Evolutionary conservation across 1,140 invertebrate species (phyloP).

Genomic region (Calycopis cecrops): DNA sequence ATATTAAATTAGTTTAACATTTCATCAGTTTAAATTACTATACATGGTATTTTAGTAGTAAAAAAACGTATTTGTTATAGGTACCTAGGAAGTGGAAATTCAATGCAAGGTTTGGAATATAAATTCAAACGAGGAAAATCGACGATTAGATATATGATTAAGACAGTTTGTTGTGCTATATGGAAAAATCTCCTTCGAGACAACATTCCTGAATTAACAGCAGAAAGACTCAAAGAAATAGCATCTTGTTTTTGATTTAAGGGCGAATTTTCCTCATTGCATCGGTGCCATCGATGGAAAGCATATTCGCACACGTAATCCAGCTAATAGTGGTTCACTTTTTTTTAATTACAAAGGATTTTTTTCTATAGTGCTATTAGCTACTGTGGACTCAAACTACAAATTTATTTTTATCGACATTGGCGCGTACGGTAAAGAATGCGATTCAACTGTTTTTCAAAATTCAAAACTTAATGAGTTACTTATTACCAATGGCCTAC

Average conservation of each 20-base stretch:
- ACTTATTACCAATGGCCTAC: constrained; percentile 23
- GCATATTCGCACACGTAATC: too few relatives aligned
- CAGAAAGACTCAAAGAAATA: constrained; percentile 24
- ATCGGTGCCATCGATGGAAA: too few relatives aligned
- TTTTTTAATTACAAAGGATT: constrained; percentile 63
- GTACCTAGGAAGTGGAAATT: constrained; percentile 21
- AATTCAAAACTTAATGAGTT: constrained; percentile 26
- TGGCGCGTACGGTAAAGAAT: constrained; percentile 57
- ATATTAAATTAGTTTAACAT: too few relatives aligned
- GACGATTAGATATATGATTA: constrained; percentile 21
- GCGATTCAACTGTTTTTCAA: constrained; percentile 52
- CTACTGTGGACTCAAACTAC: constrained; percentile 61
- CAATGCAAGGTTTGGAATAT: constrained; percentile 17
- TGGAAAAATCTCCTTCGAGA: constrained; percentile 21
- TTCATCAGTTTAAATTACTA: too few relatives aligned
- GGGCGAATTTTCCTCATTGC: constrained; percentile 28
- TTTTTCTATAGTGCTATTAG: constrained; percentile 68
- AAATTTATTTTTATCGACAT: constrained; percentile 41
- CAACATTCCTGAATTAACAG: constrained; percentile 20
- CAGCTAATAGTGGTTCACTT: constrained; percentile 47
- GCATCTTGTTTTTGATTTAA: constrained; percentile 24
- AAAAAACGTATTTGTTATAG: constrained; percentile 20
- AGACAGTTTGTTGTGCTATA: constrained; percentile 20
- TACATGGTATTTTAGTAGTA: too few relatives aligned
- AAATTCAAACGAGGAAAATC: constrained; percentile 23